These are phyloP conservation scores for Rattus norvegicus DNA, from an alignment of 2,113 vertebrate species.

Conservation along the genomic window DNA sequence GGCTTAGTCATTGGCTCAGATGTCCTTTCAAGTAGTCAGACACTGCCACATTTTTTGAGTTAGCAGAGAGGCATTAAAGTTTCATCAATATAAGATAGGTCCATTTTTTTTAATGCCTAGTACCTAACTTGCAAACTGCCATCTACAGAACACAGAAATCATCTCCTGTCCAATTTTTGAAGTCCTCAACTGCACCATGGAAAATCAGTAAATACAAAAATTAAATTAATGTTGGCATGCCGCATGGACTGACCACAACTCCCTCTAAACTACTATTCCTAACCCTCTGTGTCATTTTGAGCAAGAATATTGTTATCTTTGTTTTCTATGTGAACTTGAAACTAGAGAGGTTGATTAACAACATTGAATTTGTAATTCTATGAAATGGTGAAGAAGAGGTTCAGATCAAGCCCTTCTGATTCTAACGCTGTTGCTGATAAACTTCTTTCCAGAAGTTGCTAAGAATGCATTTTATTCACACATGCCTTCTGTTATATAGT, in stretches of 20 bases:
- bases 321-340: conserved; percentile 26
- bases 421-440: background rate
- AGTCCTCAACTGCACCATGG: background rate
- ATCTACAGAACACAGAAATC: background rate
- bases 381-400: background rate
- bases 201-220: conserved; percentile 39
- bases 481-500: background rate
- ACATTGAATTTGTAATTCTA: background rate
- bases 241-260: background rate
- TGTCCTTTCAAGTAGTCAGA: conserved; percentile 57
- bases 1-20: conserved; percentile 18
- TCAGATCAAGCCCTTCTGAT: conserved; percentile 2
- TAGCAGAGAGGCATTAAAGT: background rate
- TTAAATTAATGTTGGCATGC: background rate
- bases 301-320: background rate
- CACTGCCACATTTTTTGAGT: background rate
- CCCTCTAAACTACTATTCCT: background rate
- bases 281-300: background rate
- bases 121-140: background rate
- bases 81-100: background rate
- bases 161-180: background rate
- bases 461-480: conserved; percentile 1
- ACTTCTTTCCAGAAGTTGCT: background rate
- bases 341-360: conserved; percentile 11
- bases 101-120: background rate